Evolutionary conservation across 2,888 invertebrate species (phyloP), one percentile per base, ranked within the genome.

Genomic region (Unio delphinus): DNA sequence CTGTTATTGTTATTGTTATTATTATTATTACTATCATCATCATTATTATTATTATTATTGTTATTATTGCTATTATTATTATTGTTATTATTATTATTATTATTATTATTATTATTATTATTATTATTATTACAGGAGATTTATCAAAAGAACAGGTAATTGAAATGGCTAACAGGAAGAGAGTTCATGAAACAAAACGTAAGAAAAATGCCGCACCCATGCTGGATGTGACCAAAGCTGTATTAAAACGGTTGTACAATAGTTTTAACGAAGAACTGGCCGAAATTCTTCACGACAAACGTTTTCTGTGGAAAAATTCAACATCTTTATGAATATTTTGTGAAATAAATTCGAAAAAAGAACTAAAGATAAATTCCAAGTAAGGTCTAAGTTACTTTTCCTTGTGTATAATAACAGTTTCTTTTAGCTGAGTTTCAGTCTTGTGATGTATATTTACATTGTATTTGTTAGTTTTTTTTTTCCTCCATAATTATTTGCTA

Each of bases 221-320:
- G 82, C 28, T 80, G 28, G 64, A 70, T 8, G 69, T 68, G 61
- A 83, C 85, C 0, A 63, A 69, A 60, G 70, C 67, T 23, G 59
- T 82, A 30, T 65, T 83, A n/a, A 70, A 80, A 15, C 55, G 78
- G 18, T 75, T 85, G 30, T 85, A 83, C 65, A 61, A 61, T 59
- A 70, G 74, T 8, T 83, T 73, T 30, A 82, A 80, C 61, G 34
- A 68, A 55, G 76, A 81, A 23, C 65, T 83, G 11, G 76, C 76
- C 18, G 60, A 59, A 28, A 61, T 83, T 34, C 64, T 83, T 55
- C 61, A 73, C 15, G 80, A 81, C 62, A 28, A 67, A 6, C 74
- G 60, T 58, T 83, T 67, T 71, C 59, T 79, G 45, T 83, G 83
- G 83, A 61, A 55, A 55, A 61, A 67, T 54, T 4, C n/a, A 54